Percentiles rank a stretch among this genome's conserved stretches.
Evolutionary conservation across 2,113 vertebrate genomes (phyloP).

Genomic region (Podocnemis expansa): DNA sequence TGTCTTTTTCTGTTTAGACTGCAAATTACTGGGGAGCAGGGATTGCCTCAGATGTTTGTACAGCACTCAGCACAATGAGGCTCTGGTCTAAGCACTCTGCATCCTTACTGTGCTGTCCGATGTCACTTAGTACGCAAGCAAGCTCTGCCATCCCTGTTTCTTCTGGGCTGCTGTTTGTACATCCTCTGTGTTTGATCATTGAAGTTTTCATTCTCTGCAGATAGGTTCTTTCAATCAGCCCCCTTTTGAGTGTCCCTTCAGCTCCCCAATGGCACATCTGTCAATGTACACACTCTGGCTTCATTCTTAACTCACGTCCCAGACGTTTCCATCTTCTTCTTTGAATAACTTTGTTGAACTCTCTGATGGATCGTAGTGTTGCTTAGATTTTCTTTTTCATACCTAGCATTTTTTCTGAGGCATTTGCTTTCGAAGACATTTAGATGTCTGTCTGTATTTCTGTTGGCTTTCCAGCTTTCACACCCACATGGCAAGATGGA

Average conservation of each 20-base stretch:
- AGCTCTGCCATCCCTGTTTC: not conserved
- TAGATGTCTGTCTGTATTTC: not conserved
- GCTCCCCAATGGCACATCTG: not conserved
- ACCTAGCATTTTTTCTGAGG: not conserved
- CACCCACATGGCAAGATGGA: not conserved
- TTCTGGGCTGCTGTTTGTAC: not conserved
- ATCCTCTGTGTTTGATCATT: not conserved
- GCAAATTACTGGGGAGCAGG: not conserved
- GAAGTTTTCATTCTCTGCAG: not conserved
- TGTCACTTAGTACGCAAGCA: not conserved
- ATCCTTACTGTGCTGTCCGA: not conserved
- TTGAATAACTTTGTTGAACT: not conserved
- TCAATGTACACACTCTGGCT: not conserved
- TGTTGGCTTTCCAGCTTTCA: not conserved
- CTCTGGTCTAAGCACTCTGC: not conserved
- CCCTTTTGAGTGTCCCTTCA: not conserved
- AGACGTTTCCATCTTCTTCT: not conserved
- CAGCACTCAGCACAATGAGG: not conserved
- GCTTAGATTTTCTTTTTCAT: too few relatives aligned
- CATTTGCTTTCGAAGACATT: not conserved
- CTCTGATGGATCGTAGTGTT: not conserved
- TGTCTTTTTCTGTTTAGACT: not conserved
- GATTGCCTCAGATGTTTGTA: not conserved
- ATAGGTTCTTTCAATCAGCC: not conserved
- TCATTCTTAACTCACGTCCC: not conserved